Evolutionary conservation across 1,140 invertebrate genomes (phyloP).

Genomic region (Littorina saxatilis): DNA sequence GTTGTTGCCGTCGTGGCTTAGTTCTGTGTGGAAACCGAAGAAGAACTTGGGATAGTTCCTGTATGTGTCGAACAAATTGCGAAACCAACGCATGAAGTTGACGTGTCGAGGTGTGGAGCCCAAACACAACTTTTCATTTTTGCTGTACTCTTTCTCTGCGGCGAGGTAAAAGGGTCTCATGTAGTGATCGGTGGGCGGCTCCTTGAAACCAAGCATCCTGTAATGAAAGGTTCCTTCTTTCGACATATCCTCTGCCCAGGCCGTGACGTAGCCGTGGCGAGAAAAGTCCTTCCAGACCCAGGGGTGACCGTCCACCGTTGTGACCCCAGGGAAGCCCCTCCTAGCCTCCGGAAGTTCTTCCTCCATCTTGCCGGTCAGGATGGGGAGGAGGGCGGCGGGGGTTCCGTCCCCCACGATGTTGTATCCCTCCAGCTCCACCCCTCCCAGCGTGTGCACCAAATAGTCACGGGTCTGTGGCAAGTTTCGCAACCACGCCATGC

Average conservation of each 20-base stretch:
- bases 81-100: too few relatives aligned
- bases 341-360: slow-evolving; percentile 78
- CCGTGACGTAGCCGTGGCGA: slow-evolving; percentile 82
- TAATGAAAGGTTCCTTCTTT: slow-evolving; percentile 92
- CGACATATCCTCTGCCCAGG: slow-evolving; percentile 86
- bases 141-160: slow-evolving; percentile 78
- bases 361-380: too few relatives aligned
- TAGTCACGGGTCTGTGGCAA: slow-evolving; percentile 88
- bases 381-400: slow-evolving; percentile 93
- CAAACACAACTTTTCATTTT: too few relatives aligned
- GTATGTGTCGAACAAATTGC: too few relatives aligned
- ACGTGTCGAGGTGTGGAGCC: too few relatives aligned
- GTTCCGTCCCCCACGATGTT: too few relatives aligned
- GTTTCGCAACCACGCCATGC: slow-evolving; percentile 89
- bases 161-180: slow-evolving; percentile 90
- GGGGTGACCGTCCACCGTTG: slow-evolving; percentile 86
- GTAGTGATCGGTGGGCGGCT: slow-evolving; percentile 93
- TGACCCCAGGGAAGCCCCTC: slow-evolving; percentile 83
- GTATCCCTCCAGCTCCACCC: too few relatives aligned
- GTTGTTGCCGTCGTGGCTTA: too few relatives aligned
- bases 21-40: too few relatives aligned
- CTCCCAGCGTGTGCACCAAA: too few relatives aligned
- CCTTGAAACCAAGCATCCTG: too few relatives aligned
- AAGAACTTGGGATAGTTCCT: too few relatives aligned
- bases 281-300: slow-evolving; percentile 75